Percentiles rank a stretch among this genome's conserved stretches.
Evolutionary conservation across 2,113 vertebrate species (phyloP).

Genomic region (Mastomys natalensis): DNA sequence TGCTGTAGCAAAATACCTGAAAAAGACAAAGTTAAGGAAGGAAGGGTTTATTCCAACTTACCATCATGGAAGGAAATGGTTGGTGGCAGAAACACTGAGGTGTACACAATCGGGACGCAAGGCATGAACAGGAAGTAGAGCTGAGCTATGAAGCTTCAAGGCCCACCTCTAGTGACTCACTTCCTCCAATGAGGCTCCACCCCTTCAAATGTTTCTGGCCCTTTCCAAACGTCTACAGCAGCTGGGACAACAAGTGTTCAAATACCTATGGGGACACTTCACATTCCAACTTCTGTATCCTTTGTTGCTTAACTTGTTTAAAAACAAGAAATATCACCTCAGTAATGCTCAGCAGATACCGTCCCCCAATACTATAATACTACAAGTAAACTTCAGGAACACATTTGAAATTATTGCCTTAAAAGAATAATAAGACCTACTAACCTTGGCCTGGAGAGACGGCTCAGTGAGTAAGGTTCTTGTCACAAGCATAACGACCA

Average conservation of each 20-base stretch:
- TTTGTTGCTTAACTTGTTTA: background rate
- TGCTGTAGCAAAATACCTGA: background rate
- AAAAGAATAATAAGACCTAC: background rate
- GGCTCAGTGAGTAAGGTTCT: background rate
- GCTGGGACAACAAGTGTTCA: background rate
- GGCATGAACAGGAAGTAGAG: background rate
- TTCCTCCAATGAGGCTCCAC: background rate
- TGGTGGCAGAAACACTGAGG: background rate
- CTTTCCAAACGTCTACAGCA: too few species aligned
- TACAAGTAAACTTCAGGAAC: background rate
- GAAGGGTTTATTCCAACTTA: background rate
- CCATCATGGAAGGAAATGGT: background rate
- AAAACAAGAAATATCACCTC: slow-evolving; percentile 11
- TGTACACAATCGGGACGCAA: background rate
- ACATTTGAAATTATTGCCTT: background rate
- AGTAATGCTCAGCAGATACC: background rate
- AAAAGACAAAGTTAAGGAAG: background rate
- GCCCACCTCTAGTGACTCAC: background rate
- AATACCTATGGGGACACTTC: background rate
- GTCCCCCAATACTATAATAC: background rate
- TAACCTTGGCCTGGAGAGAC: background rate
- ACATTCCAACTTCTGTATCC: too few species aligned
- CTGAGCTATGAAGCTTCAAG: background rate
- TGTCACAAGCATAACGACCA: background rate
- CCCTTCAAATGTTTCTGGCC: background rate